phyloP scores from a whole-genome alignment of 2,888 invertebrate genomes.

The Litoditis marina region DNA sequence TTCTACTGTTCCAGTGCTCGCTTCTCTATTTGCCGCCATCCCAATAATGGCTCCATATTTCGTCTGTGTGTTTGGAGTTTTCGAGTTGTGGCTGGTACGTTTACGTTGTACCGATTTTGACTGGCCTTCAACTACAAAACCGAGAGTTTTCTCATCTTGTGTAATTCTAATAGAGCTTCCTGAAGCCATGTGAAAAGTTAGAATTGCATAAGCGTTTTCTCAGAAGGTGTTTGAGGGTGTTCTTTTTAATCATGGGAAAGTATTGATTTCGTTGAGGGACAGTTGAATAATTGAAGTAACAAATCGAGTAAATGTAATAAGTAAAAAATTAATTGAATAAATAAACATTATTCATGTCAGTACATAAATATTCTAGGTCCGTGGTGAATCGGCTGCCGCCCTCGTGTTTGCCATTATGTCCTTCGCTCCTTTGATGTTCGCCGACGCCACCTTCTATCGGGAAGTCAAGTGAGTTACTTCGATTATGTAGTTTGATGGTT shows the following conservation, averaged over 20 bases:
- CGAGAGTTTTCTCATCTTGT: not conserved
- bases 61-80: conserved; percentile 86
- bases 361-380: no score
- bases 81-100: conserved; percentile 87
- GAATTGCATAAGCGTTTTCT: no score
- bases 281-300: no score
- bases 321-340: no score
- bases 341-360: no score
- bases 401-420: conserved; percentile 75
- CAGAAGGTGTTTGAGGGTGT: no score
- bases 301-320: no score
- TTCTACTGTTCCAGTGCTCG: conserved; percentile 80
- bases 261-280: no score
- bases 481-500: not conserved
- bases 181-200: no score
- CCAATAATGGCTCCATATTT: conserved; percentile 93
- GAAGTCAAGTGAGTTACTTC: conserved; percentile 76
- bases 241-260: no score
- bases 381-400: conserved; percentile 63
- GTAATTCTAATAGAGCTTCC: no score
- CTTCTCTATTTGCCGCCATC: conserved; percentile 87
- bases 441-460: conserved; percentile 91
- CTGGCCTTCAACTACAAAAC: not conserved
- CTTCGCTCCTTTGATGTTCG: conserved; percentile 83
- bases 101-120: no score